Conservation (phyloP, 1,140 invertebrate genomes). For the Whitmania pigra region DNA sequence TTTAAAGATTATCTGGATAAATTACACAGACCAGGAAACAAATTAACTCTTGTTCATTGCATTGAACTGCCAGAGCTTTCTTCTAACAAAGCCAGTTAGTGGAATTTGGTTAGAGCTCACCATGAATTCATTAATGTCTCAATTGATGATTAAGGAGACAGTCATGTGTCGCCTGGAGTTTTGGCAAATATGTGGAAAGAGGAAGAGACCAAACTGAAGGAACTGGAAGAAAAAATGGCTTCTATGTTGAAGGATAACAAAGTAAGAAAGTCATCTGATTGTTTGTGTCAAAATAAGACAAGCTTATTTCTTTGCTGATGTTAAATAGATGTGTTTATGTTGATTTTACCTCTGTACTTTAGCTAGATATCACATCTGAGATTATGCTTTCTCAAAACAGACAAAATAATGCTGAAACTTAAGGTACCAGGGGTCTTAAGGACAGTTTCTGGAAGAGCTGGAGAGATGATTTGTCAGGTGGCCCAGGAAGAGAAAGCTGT, state of each 20-base stretch:
- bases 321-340: too few species aligned
- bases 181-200: conserved; percentile 26
- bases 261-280: background rate
- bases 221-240: conserved; percentile 24
- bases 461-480: conserved; percentile 20
- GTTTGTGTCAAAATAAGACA: background rate
- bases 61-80: conserved; percentile 24
- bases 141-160: conserved; percentile 14
- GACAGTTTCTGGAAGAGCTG: conserved; percentile 18
- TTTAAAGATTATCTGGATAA: conserved; percentile 23
- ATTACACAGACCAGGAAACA: conserved; percentile 24
- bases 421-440: conserved; percentile 17
- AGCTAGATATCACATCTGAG: conserved; percentile 1
- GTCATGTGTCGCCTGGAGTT: conserved; percentile 25
- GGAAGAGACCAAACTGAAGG: conserved; percentile 21
- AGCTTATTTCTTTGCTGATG: too few species aligned
- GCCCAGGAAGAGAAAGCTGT: conserved; percentile 23
- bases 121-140: background rate
- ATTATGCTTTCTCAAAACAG: conserved; percentile 1
- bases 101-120: background rate
- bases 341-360: too few species aligned
- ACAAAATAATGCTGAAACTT: conserved; percentile 1
- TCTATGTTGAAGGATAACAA: conserved; percentile 21
- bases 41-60: conserved; percentile 24
- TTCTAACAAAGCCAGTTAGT: conserved; percentile 21